phyloP scores from a whole-genome alignment of 1,140 invertebrate genomes.

The Calephelis virginiensis region DNA sequence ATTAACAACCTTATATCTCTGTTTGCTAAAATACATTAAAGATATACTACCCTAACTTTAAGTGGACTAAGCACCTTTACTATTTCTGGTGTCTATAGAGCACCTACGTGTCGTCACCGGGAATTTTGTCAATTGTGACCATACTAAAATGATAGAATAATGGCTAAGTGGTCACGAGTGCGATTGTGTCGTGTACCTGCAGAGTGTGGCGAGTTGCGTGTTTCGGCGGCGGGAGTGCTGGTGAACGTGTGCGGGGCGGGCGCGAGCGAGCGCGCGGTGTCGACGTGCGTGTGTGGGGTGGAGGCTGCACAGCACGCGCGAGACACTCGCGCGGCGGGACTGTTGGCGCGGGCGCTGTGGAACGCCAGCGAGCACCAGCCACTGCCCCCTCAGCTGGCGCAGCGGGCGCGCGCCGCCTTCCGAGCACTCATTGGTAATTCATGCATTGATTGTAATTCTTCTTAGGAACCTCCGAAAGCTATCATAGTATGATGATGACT shows the following conservation, averaged over 20 bases:
- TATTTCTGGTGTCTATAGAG: no score
- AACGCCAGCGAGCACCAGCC: conserved; percentile 55
- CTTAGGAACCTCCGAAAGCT: no score
- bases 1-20: no score
- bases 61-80: no score
- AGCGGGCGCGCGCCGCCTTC: conserved; percentile 42
- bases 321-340: conserved; percentile 48
- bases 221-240: conserved; percentile 59
- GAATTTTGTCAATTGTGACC: no score
- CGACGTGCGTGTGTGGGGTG: conserved; percentile 30
- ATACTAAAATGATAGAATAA: no score
- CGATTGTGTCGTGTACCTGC: background rate
- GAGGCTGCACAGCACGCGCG: conserved; percentile 32
- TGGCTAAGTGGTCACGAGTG: no score
- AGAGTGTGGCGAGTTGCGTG: conserved; percentile 54
- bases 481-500: no score
- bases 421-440: conserved; percentile 51
- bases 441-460: no score
- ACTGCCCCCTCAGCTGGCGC: conserved; percentile 34
- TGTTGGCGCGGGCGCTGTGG: conserved; percentile 62
- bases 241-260: conserved; percentile 65
- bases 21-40: no score
- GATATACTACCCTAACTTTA: no score
- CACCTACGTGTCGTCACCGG: no score
- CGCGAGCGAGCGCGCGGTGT: conserved; percentile 36